Base-by-base conservation (phyloP, 2,797 vertebrate species). In the Mergus octosetaceus region DNA sequence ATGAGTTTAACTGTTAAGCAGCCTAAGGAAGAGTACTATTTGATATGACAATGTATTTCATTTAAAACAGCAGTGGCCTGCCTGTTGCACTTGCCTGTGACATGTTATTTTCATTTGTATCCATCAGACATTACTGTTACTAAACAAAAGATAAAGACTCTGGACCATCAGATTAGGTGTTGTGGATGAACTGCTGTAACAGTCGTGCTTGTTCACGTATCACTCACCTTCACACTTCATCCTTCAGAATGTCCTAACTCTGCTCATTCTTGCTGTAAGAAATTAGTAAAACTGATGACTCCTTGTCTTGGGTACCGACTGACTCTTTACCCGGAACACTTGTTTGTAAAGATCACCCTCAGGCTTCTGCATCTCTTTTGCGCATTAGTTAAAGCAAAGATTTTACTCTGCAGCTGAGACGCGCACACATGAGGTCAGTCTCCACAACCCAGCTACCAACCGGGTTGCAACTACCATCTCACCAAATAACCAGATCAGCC, bases 381-480 rank as follows among this genome's bases (percentile, higher is more conserved):
- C 13, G 8, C 24, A 51, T 25, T 18, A 83, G 61, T 66, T 75
- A 79, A 56, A 78, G 69, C 60, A 87, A 27, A 0, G 0, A 45
- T 47, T 85, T 81, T 66, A 20, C 25, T 38, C 32, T 57, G 62
- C 45, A 69, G 57, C 17, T 80, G 80, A 57, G 66, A 77, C 27
- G 34, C 18, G 6, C 32, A 6, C 0, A 13, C 22, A 71, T 0
- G 3, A 68, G 28, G 19, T 62, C 28, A 19, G 22, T 8, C 24
- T 62, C 66, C 79, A 72, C 15, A 41, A 2, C 25, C 47, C 45
- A 38, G 47, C 56, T 80, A 76, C 58, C 75, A 71, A 5, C n/a
- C 49, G 38, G 43, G 18, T 45, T 45, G 43, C 43, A 45, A 45
- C 54, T 54, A 11, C 53, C 75, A 49, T 20, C 61, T 57, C 34